These are phyloP conservation scores for Pedetes capensis DNA, from an alignment of 2,113 vertebrate species.

Conservation along the genomic window DNA sequence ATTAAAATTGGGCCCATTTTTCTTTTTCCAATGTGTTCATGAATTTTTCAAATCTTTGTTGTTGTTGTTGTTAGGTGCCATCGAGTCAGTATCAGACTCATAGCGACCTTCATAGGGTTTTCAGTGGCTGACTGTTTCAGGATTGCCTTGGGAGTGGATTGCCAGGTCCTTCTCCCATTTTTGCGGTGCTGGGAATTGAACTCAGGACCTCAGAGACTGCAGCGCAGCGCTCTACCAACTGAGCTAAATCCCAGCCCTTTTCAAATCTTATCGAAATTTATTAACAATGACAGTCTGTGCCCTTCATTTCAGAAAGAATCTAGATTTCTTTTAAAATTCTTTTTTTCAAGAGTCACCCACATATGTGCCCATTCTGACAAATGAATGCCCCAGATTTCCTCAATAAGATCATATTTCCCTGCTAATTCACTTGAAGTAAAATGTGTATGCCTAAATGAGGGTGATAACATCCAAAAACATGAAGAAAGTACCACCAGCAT, in stretches of 20 bases:
- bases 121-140: too few relatives aligned
- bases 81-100: too few relatives aligned
- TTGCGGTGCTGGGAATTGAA: too few relatives aligned
- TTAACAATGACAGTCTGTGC: background rate
- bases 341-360: background rate
- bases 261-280: conserved; percentile 18
- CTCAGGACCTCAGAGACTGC: too few relatives aligned
- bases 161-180: too few relatives aligned
- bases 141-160: too few relatives aligned
- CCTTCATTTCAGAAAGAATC: background rate
- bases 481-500: background rate
- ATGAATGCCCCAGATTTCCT: background rate
- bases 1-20: background rate
- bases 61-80: too few relatives aligned
- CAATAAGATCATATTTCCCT: background rate
- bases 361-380: background rate
- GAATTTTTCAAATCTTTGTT: background rate
- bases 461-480: background rate
- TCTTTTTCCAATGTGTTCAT: background rate
- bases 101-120: too few relatives aligned
- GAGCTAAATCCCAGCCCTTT: too few relatives aligned
- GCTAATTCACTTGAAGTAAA: background rate
- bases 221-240: too few relatives aligned
- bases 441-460: background rate
- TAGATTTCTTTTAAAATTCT: background rate